A percentile compares a stretch with the other conserved stretches of the same genome.
These are phyloP conservation scores for Drosophila ficusphila DNA, from an alignment of 1,140 invertebrate species.

Conservation along the genomic window DNA sequence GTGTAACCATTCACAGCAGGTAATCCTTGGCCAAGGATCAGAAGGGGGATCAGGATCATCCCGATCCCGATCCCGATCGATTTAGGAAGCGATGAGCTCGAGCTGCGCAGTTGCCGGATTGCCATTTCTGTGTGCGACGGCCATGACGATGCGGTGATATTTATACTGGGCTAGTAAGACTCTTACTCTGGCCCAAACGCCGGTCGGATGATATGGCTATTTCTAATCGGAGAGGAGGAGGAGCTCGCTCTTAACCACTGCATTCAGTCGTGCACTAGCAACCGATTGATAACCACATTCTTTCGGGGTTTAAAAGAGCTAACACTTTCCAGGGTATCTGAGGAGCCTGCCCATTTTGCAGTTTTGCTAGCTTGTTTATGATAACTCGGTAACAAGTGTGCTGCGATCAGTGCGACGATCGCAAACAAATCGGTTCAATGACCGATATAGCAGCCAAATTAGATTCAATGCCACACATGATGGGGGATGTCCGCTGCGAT, in stretches of 20 bases:
- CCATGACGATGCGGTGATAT: conserved; percentile 6
- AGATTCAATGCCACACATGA: conserved; percentile 38
- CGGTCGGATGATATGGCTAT: conserved; percentile 3
- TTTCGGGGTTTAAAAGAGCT: background rate
- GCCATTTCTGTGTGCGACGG: conserved; percentile 18
- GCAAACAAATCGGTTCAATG: conserved; percentile 13
- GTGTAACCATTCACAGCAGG: conserved; percentile 14
- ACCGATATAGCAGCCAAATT: conserved; percentile 42
- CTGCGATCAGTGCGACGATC: conserved; percentile 5
- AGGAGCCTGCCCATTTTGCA: background rate
- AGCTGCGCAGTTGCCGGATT: background rate
- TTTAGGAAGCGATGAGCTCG: background rate
- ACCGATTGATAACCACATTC: background rate
- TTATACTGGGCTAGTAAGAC: conserved; percentile 1
- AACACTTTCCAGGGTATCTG: background rate
- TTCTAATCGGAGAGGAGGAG: background rate
- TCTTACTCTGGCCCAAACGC: background rate
- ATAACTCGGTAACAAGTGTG: conserved; percentile 3
- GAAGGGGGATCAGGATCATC: background rate
- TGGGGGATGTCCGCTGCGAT: conserved; percentile 12
- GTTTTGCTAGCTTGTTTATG: background rate
- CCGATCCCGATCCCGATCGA: background rate
- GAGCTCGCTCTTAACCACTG: background rate
- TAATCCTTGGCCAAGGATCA: background rate
- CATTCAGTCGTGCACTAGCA: background rate